Conservation (phyloP, 2,113 vertebrate species). For the Zapornia atra region DNA sequence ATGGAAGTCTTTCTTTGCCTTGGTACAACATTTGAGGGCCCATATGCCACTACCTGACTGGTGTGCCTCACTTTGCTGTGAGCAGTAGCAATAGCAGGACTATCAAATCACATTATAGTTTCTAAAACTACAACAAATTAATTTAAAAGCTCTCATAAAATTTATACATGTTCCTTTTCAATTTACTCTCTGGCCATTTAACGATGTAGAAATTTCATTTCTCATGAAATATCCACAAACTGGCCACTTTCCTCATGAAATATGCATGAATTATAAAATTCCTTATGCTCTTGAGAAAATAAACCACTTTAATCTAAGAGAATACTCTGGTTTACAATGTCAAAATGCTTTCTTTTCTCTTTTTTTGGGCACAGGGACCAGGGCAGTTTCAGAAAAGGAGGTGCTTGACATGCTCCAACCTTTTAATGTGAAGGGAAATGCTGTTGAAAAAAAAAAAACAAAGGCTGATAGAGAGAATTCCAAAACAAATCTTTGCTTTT, state of each 20-base stretch:
- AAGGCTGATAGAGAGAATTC: neutral
- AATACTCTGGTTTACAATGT: neutral
- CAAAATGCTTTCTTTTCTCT: neutral
- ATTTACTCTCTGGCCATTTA: neutral
- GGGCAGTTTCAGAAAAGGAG: neutral
- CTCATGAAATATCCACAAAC: slow-evolving; percentile 49
- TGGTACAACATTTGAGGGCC: neutral
- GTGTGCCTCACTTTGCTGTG: neutral
- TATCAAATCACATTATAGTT: neutral
- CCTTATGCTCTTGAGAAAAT: slow-evolving; percentile 19
- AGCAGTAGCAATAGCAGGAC: neutral
- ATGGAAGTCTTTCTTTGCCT: neutral
- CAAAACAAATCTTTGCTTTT: slow-evolving; percentile 28
- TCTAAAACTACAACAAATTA: neutral
- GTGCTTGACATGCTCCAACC: neutral
- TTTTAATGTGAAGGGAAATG: neutral
- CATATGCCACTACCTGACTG: neutral
- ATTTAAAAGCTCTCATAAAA: neutral
- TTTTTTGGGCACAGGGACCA: neutral
- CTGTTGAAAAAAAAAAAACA: neutral
- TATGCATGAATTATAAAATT: slow-evolving; percentile 14
- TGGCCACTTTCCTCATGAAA: slow-evolving; percentile 25
- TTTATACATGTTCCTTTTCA: neutral
- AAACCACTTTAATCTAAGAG: slow-evolving; percentile 5
- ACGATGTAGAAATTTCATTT: slow-evolving; percentile 22